Evolutionary conservation across 2,797 vertebrate genomes (phyloP).

Genomic region (Anas georgica): DNA sequence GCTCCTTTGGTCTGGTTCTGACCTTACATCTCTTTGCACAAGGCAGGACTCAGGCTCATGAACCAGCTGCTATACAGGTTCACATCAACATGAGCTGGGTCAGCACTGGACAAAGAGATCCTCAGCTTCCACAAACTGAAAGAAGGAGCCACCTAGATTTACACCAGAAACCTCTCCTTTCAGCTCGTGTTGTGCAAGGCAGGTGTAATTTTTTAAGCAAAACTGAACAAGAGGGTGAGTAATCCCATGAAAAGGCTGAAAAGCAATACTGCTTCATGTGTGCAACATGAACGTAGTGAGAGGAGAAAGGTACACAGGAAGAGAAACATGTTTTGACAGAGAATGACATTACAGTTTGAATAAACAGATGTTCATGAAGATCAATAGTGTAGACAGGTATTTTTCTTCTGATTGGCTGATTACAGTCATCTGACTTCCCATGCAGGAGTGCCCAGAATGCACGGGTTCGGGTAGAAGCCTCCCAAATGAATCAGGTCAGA

Average conservation of each 20-base stretch:
- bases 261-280: neutral
- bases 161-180: neutral
- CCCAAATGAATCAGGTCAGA: slow-evolving; percentile 1
- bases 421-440: neutral
- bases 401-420: slow-evolving; percentile 7
- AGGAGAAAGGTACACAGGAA: neutral
- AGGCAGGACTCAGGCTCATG: neutral
- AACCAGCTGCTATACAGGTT: neutral
- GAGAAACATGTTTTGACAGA: neutral
- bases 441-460: neutral
- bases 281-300: neutral
- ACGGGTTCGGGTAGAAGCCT: slow-evolving; percentile 12
- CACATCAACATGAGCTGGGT: neutral
- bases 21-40: neutral
- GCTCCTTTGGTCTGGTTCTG: neutral
- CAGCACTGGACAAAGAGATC: rapidly evolving
- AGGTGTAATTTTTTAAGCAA: neutral
- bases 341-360: neutral
- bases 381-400: neutral
- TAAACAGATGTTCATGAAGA: neutral
- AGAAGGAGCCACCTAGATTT: neutral
- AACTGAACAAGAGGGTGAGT: slow-evolving; percentile 50
- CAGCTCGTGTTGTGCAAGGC: neutral
- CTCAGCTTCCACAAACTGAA: neutral
- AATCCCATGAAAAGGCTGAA: slow-evolving; percentile 21